Evolutionary conservation across 2,888 invertebrate genomes (phyloP).

Genomic region (Thecophora atra): DNA sequence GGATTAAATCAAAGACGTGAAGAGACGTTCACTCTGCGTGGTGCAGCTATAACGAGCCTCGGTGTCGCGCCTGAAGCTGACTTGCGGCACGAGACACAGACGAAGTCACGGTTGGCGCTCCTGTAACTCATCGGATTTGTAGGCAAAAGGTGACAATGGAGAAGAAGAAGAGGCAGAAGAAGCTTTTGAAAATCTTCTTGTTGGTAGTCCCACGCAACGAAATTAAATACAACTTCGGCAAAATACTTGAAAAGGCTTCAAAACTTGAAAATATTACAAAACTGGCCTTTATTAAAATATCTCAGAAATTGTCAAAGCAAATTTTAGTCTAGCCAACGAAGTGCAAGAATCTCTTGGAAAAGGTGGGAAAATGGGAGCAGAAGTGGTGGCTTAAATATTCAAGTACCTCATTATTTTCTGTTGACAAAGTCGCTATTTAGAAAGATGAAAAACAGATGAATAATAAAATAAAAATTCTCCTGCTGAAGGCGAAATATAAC

Average conservation of each 20-base stretch:
- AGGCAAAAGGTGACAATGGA: not conserved
- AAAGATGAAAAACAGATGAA: not conserved
- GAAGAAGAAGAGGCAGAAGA: not conserved
- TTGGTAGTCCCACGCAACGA: not conserved
- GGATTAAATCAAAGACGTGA: constrained; percentile 13
- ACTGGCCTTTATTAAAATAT: constrained; percentile 8
- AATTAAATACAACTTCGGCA: constrained; percentile 24
- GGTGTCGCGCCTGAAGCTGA: constrained; percentile 19
- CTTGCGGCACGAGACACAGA: constrained; percentile 1
- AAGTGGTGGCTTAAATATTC: not conserved
- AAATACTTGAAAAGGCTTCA: constrained; percentile 26
- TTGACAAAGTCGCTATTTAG: constrained; percentile 13
- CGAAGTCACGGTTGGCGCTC: not conserved
- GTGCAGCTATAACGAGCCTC: constrained; percentile 22
- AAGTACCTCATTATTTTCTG: not conserved
- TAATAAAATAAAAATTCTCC: no score
- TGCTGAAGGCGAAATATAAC: no score
- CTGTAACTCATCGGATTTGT: not conserved
- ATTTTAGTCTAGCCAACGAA: no score
- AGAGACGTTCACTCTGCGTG: constrained; percentile 42
- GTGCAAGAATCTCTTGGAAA: no score
- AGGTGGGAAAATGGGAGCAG: not conserved
- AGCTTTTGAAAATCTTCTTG: no score
- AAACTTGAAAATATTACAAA: no score
- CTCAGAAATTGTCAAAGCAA: not conserved